Conservation (phyloP, 2,797 vertebrate species). For the Micromesistius poutassou region DNA sequence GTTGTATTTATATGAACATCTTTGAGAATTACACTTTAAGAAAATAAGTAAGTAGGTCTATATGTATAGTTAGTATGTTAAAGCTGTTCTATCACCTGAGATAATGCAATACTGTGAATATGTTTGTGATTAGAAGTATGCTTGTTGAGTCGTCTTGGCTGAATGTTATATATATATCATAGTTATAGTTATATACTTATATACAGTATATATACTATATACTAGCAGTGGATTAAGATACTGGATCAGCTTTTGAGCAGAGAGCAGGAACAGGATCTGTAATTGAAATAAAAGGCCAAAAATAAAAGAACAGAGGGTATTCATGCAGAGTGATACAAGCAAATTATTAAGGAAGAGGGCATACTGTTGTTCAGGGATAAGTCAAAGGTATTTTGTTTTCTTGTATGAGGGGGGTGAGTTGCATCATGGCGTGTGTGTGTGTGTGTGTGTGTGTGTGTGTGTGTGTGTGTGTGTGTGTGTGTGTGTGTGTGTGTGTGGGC, state of each 20-base stretch:
- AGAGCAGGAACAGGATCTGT: too few relatives aligned
- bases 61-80: not conserved
- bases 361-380: too few relatives aligned
- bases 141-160: not conserved
- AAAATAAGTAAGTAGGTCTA: too few relatives aligned
- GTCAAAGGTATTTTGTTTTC: too few relatives aligned
- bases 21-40: too few relatives aligned
- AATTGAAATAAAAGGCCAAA: too few relatives aligned
- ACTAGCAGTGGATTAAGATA: not conserved
- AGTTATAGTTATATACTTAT: too few relatives aligned
- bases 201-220: not conserved
- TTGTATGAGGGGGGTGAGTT: not conserved
- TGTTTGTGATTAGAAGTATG: not conserved
- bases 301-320: too few relatives aligned
- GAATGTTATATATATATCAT: not conserved
- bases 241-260: not conserved
- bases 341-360: too few relatives aligned
- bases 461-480: not conserved
- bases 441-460: constrained; percentile 3
- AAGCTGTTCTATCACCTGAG: not conserved
- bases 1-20: too few relatives aligned
- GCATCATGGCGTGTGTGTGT: not conserved
- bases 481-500: not conserved
- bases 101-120: not conserved
- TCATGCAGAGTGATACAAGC: too few relatives aligned